Base-by-base conservation (phyloP, 2,113 vertebrate species). In the Ia io region DNA sequence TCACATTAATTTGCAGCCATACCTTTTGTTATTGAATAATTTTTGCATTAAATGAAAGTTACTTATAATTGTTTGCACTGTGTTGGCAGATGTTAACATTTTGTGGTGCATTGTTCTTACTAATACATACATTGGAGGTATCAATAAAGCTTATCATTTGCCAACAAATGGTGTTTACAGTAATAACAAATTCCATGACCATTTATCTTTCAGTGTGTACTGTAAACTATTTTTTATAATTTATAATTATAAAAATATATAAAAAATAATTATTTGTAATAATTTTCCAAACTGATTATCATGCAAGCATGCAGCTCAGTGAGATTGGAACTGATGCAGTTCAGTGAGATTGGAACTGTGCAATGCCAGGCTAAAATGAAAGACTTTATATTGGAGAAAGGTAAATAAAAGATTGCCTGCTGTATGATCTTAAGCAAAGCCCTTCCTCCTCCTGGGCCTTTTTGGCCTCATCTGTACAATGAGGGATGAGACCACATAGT, bases 61-160 rank as follows among this genome's bases (percentile, higher is more conserved):
- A 97, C 97, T 98, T 98, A 83, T 94, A 98, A 98, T 97, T 97
- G 98, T 98, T 98, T 98, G 95, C 95, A 92, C 98, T 97, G 95
- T 80, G 79, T 97, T 97, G 97, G 98, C 98, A 98, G 98, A 98
- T 98, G 98, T 98, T 98, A 98, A 98, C 97, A 97, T 98, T 98
- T 95, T 96, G 93, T 97, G 91, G 94, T 97, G 97, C 97, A 96
- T 97, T 95, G 80, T 98, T 98, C 96, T 95, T 96, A 94, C 97
- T 98, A 98, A 98, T 98, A 98, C 96, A 95, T 97, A 97, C 97
- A 95, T 97, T 98, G 97, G 96, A 96, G 96, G 92, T 98, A 98
- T 98, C 97, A 97, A 95, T 98, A 98, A 98, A 93, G 94, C 97
- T 98, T 98, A 98, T 98, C 77, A 0, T 97, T 98, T 98, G 93